A percentile compares a stretch with the other conserved stretches of the same genome.
These are phyloP conservation scores for Chauna torquata DNA, from an alignment of 2,113 vertebrate genomes.

Conservation along the genomic window DNA sequence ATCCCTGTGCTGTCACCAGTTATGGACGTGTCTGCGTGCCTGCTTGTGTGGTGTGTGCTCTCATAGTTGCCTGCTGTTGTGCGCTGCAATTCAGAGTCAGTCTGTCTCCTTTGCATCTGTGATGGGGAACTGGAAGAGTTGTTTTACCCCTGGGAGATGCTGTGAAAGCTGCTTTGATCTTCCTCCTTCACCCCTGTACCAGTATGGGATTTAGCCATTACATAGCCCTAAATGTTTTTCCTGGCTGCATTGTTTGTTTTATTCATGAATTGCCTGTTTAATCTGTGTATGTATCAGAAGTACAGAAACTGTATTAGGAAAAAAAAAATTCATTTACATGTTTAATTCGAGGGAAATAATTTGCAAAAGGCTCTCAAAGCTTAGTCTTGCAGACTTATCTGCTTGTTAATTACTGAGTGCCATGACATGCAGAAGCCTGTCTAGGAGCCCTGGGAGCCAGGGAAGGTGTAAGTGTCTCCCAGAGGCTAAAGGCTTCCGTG, in stretches of 20 bases:
- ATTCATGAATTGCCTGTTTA: neutral
- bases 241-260: neutral
- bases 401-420: neutral
- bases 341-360: neutral
- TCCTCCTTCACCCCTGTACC: neutral
- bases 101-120: neutral
- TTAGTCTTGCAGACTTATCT: neutral
- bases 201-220: neutral
- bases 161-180: neutral
- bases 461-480: neutral
- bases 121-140: neutral
- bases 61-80: neutral
- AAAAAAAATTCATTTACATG: neutral
- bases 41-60: fast-evolving
- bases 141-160: neutral
- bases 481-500: neutral
- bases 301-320: neutral
- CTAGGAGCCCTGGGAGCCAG: neutral
- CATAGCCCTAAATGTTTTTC: neutral
- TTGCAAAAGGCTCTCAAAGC: neutral
- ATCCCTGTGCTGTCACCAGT: neutral
- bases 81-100: neutral
- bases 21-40: fast-evolving
- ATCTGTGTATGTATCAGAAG: neutral
- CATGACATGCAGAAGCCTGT: neutral